Conservation (phyloP, 2,797 vertebrate species). For the Capromys pilorides region DNA sequence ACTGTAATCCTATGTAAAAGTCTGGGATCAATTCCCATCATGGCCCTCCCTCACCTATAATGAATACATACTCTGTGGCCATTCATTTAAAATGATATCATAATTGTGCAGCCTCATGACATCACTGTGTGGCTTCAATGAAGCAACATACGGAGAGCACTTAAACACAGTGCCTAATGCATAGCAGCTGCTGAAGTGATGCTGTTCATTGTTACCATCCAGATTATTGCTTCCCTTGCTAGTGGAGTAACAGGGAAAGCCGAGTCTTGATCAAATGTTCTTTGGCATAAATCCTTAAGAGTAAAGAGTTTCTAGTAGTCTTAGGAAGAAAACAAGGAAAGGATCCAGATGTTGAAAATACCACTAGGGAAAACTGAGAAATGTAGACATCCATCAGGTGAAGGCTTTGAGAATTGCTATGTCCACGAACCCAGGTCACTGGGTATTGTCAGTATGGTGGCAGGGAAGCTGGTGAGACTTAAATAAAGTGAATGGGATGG, state of each 20-base stretch:
- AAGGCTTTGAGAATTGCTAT: not conserved
- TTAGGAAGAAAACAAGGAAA: not conserved
- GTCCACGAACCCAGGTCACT: too few species aligned
- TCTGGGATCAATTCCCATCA: too few species aligned
- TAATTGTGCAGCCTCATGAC: not conserved
- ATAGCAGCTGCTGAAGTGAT: not conserved
- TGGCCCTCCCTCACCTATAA: too few species aligned
- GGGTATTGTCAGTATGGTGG: not conserved
- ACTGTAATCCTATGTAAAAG: too few species aligned
- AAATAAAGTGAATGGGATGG: not conserved
- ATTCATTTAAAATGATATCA: not conserved
- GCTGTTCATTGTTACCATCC: not conserved
- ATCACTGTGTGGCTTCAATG: not conserved
- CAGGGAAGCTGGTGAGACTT: not conserved
- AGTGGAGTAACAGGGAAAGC: not conserved
- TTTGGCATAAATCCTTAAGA: not conserved
- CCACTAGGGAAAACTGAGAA: not conserved
- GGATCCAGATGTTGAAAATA: not conserved
- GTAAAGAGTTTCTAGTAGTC: conserved; percentile 46
- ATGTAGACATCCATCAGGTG: not conserved
- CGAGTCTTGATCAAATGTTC: not conserved
- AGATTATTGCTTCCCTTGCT: not conserved
- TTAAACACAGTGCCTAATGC: not conserved
- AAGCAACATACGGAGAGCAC: not conserved
- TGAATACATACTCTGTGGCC: too few species aligned